Evolutionary conservation across 1,140 invertebrate species (phyloP).

Genomic region (Drosophila paulistorum): DNA sequence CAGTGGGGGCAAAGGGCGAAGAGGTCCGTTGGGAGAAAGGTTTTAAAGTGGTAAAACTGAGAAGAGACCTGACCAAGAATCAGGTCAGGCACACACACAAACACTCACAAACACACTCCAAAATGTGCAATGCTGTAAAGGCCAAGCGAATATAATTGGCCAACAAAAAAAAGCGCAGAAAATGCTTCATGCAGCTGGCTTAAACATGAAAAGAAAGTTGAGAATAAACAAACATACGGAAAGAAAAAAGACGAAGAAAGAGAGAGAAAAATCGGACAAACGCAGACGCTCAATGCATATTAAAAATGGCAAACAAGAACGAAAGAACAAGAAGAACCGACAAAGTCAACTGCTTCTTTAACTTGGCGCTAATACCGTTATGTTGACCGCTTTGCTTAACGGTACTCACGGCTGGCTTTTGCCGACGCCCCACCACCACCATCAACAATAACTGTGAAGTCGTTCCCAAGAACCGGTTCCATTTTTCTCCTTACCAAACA

Average conservation of each 20-base stretch:
- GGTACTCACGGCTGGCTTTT: slow-evolving; percentile 47
- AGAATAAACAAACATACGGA: slow-evolving; percentile 30
- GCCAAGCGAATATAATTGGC: slow-evolving; percentile 72
- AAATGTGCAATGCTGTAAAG: slow-evolving; percentile 66
- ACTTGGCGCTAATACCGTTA: slow-evolving; percentile 55
- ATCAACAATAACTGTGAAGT: not conserved
- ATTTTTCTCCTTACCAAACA: slow-evolving; percentile 16
- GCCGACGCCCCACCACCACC: slow-evolving; percentile 20
- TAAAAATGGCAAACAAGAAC: slow-evolving; percentile 17
- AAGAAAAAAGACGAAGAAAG: slow-evolving; percentile 10
- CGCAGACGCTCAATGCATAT: slow-evolving; percentile 7
- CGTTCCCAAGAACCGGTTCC: slow-evolving; percentile 52
- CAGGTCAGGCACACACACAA: slow-evolving; percentile 55
- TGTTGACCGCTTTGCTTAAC: slow-evolving; percentile 76
- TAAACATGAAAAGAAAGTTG: slow-evolving; percentile 67
- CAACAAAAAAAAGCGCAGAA: slow-evolving; percentile 45
- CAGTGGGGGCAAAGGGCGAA: slow-evolving; percentile 9
- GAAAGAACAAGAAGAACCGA: slow-evolving; percentile 24
- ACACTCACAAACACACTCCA: slow-evolving; percentile 12
- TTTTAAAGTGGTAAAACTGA: slow-evolving; percentile 28
- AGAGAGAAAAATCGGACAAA: slow-evolving; percentile 10
- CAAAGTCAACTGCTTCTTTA: slow-evolving; percentile 41
- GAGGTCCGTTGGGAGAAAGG: slow-evolving; percentile 18
- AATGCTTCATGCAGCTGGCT: slow-evolving; percentile 57
- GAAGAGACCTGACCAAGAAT: slow-evolving; percentile 51